Conservation (phyloP, 2,888 invertebrate genomes). For the Apodemia duryi region DNA sequence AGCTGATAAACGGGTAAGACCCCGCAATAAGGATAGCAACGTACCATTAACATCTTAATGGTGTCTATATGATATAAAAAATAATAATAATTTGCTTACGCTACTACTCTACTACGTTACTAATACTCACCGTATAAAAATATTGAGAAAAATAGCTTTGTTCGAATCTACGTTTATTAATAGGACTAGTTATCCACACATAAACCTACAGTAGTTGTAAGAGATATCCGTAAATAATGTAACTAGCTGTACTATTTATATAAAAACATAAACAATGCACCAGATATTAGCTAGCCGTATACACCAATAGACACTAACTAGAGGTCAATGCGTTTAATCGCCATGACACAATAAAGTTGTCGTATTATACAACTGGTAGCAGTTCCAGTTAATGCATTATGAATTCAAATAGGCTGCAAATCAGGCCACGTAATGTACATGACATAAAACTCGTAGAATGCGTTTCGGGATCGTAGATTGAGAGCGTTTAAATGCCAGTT, state of each 20-base stretch:
- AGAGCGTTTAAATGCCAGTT: constrained; percentile 73
- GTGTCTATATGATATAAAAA: too few relatives aligned
- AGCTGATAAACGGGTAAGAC: too few relatives aligned
- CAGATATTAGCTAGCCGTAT: background rate
- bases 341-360: constrained; percentile 17
- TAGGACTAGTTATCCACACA: too few relatives aligned
- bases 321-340: constrained; percentile 19
- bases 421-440: constrained; percentile 35
- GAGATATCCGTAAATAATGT: too few relatives aligned
- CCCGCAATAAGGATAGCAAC: too few relatives aligned
- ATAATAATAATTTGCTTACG: too few relatives aligned
- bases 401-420: constrained; percentile 31
- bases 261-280: background rate
- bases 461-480: constrained; percentile 60
- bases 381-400: constrained; percentile 23
- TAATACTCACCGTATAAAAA: too few relatives aligned
- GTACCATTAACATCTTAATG: too few relatives aligned
- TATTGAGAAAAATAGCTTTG: too few relatives aligned
- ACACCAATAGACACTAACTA: background rate
- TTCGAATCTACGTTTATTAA: too few relatives aligned
- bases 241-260: background rate
- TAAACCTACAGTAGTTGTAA: too few relatives aligned
- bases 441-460: constrained; percentile 37
- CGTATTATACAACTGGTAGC: constrained; percentile 17
- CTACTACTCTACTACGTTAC: too few relatives aligned